These are phyloP conservation scores for Cyaniris semiargus DNA, from an alignment of 2,888 invertebrate genomes.

Conservation along the genomic window DNA sequence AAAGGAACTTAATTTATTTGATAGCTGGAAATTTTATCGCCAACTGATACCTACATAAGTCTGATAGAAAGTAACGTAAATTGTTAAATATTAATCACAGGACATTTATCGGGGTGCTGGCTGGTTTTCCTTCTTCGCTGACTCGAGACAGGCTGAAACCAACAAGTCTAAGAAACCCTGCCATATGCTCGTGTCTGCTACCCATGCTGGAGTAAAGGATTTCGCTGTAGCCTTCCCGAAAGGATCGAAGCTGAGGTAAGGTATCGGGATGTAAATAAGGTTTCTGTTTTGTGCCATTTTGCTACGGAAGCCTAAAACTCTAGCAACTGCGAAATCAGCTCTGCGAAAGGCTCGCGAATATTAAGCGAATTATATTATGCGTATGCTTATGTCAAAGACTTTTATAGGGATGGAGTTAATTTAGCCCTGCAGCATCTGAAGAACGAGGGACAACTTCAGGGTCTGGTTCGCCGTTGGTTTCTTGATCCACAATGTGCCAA, in stretches of 20 bases:
- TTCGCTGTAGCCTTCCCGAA: conserved; percentile 97
- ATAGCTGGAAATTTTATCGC: neutral
- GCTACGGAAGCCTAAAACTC: neutral
- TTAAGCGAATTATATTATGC: conserved; percentile 3
- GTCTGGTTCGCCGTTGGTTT: conserved; percentile 96
- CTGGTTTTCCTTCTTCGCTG: conserved; percentile 23
- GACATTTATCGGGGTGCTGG: neutral
- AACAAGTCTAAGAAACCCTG: conserved; percentile 84
- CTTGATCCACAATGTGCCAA: conserved; percentile 54
- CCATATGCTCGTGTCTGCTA: conserved; percentile 96
- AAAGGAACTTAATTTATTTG: neutral
- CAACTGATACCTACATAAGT: neutral
- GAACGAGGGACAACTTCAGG: conserved; percentile 94
- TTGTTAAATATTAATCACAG: neutral
- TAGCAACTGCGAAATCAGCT: conserved; percentile 43
- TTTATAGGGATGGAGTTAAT: conserved; percentile 93
- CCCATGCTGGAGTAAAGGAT: conserved; percentile 83
- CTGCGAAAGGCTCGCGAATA: conserved; percentile 34
- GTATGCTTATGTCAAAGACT: conserved; percentile 2
- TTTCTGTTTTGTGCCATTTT: neutral
- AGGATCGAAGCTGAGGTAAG: conserved; percentile 92
- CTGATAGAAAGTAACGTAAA: neutral
- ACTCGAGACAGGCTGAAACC: conserved; percentile 6
- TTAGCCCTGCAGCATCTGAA: conserved; percentile 93
- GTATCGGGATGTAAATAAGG: neutral